A percentile compares a stretch with the other conserved stretches of the same genome.
phyloP scores from a whole-genome alignment of 2,888 invertebrate species.

The Aleiodes leptofemur region DNA sequence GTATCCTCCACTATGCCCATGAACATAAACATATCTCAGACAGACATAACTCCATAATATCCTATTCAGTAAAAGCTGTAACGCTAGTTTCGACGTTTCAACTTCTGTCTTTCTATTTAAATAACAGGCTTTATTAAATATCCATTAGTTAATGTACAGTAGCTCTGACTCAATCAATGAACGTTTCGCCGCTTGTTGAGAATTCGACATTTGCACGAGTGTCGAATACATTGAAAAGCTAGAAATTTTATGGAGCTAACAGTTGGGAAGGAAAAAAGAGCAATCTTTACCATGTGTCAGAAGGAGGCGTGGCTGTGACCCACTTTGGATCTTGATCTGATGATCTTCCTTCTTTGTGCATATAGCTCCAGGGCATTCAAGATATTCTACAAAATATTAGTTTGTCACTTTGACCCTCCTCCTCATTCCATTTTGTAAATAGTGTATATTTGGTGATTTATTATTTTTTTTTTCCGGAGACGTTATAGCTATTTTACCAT shows the following conservation, averaged over 20 bases:
- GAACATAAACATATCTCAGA: background rate
- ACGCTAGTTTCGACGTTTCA: constrained; percentile 10
- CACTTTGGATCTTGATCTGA: constrained; percentile 24
- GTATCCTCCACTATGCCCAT: background rate
- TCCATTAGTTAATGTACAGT: constrained; percentile 25
- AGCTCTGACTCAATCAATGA: constrained; percentile 16
- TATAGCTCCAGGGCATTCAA: background rate
- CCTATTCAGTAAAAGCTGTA: constrained; percentile 1
- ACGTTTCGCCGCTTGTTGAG: constrained; percentile 9
- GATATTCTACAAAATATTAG: background rate
- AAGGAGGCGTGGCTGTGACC: constrained; percentile 31
- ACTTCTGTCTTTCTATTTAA: constrained; percentile 15
- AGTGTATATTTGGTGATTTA: too few relatives aligned
- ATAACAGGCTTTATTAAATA: constrained; percentile 10
- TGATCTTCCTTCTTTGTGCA: constrained; percentile 11
- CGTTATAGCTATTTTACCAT: too few relatives aligned
- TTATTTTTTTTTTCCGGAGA: too few relatives aligned
- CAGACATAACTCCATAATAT: background rate
- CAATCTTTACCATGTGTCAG: constrained; percentile 26
- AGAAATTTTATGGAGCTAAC: background rate
- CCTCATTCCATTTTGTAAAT: too few relatives aligned
- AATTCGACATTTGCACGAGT: background rate
- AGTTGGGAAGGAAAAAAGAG: background rate
- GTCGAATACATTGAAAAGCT: constrained; percentile 17
- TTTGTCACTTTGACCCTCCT: background rate